These are phyloP conservation scores for Cenopis cana DNA, from an alignment of 2,888 invertebrate species.

Conservation along the genomic window DNA sequence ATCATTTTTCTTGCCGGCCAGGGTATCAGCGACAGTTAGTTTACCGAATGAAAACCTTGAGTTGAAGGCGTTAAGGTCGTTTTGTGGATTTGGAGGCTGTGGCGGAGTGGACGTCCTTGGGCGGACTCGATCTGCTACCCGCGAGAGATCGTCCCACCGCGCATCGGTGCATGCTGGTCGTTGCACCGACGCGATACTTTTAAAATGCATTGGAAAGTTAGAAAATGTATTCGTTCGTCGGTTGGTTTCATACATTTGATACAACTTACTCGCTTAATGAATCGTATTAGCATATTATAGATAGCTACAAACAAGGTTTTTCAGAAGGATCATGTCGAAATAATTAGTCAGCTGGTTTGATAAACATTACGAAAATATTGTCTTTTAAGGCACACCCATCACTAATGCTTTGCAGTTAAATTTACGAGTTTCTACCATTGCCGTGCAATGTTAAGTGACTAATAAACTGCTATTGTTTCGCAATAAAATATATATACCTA, in stretches of 20 bases:
- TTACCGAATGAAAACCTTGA: conserved; percentile 58
- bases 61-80: conserved; percentile 57
- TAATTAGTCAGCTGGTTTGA: conserved; percentile 1
- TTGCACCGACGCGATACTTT: conserved; percentile 82
- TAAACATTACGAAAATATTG: conserved; percentile 51
- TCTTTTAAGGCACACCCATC: conserved; percentile 65
- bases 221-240: conserved; percentile 68
- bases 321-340: conserved; percentile 20
- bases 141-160: conserved; percentile 81
- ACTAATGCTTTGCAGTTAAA: conserved; percentile 69
- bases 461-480: neutral
- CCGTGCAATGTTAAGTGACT: conserved; percentile 64
- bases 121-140: conserved; percentile 84
- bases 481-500: neutral
- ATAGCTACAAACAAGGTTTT: conserved; percentile 11
- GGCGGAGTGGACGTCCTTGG: conserved; percentile 82
- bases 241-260: conserved; percentile 50
- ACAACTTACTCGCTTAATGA: conserved; percentile 47
- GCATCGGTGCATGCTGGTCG: conserved; percentile 78
- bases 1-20: conserved; percentile 82
- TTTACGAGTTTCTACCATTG: conserved; percentile 69
- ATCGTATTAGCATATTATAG: conserved; percentile 30
- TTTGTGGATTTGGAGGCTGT: conserved; percentile 59
- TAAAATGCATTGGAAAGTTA: conserved; percentile 83
- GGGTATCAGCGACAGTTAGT: conserved; percentile 65